Percentiles rank a stretch among this genome's conserved stretches.
Evolutionary conservation across 2,888 invertebrate genomes (phyloP).

Genomic region (Ectobius pallidus): DNA sequence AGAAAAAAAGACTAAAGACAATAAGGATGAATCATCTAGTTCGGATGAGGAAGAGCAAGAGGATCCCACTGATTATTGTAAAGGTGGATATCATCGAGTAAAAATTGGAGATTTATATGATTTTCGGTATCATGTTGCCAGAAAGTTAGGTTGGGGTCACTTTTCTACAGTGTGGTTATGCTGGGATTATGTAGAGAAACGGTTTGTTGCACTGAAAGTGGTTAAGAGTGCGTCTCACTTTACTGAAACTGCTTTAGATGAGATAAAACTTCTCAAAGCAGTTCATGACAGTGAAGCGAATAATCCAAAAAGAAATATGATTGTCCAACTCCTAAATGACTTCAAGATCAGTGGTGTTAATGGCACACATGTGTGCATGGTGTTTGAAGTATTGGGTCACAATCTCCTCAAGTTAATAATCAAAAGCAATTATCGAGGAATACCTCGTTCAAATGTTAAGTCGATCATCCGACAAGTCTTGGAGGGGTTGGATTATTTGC

Average conservation of each 20-base stretch:
- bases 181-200: too few relatives aligned
- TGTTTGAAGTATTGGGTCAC: too few relatives aligned
- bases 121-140: slow-evolving; percentile 91
- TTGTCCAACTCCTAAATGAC: slow-evolving; percentile 97
- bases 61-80: too few relatives aligned
- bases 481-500: slow-evolving; percentile 95
- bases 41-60: too few relatives aligned
- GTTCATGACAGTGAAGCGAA: slow-evolving; percentile 92
- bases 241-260: slow-evolving; percentile 98
- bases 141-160: slow-evolving; percentile 98
- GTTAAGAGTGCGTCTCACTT: slow-evolving; percentile 99
- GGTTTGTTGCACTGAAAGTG: too few relatives aligned
- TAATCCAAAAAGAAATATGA: slow-evolving; percentile 93
- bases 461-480: too few relatives aligned
- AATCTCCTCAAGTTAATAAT: too few relatives aligned
- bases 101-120: slow-evolving; percentile 96
- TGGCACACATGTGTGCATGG: slow-evolving; percentile 99
- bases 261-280: slow-evolving; percentile 95
- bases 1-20: slow-evolving; percentile 78
- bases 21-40: slow-evolving; percentile 75
- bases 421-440: too few relatives aligned
- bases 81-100: slow-evolving; percentile 98
- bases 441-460: too few relatives aligned
- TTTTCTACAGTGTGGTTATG: too few relatives aligned
- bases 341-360: too few relatives aligned